Evolutionary conservation across 2,113 vertebrate species (phyloP).

Genomic region (Otus sunia): DNA sequence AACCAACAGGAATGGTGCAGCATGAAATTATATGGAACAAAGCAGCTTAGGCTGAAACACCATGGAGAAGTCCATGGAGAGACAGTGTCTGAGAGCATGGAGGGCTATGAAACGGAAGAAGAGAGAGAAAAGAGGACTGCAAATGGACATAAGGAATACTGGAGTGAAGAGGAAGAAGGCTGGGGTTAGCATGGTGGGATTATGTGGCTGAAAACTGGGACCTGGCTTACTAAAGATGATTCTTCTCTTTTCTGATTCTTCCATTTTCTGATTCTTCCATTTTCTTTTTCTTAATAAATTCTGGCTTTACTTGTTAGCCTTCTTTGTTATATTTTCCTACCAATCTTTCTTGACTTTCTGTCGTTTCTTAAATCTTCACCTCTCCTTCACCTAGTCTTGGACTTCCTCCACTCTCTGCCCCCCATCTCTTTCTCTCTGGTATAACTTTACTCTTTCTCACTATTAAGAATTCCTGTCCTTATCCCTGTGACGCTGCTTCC

Average conservation of each 20-base stretch:
- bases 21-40: not conserved
- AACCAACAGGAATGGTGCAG: not conserved
- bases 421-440: not conserved
- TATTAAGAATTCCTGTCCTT: not conserved
- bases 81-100: rapidly evolving
- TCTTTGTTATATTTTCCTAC: not conserved
- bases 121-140: not conserved
- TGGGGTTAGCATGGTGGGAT: not conserved
- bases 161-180: not conserved
- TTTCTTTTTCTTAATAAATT: not conserved
- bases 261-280: not conserved
- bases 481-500: not conserved
- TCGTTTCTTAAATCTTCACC: not conserved
- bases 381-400: not conserved
- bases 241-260: not conserved
- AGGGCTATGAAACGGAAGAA: not conserved
- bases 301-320: not conserved
- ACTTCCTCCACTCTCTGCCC: not conserved
- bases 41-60: not conserved
- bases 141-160: not conserved
- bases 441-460: not conserved
- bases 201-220: not conserved
- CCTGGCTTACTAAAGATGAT: not conserved
- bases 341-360: not conserved
- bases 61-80: not conserved